These are phyloP conservation scores for Ganaspis sp. DNA, from an alignment of 1,140 invertebrate species.

Conservation along the genomic window DNA sequence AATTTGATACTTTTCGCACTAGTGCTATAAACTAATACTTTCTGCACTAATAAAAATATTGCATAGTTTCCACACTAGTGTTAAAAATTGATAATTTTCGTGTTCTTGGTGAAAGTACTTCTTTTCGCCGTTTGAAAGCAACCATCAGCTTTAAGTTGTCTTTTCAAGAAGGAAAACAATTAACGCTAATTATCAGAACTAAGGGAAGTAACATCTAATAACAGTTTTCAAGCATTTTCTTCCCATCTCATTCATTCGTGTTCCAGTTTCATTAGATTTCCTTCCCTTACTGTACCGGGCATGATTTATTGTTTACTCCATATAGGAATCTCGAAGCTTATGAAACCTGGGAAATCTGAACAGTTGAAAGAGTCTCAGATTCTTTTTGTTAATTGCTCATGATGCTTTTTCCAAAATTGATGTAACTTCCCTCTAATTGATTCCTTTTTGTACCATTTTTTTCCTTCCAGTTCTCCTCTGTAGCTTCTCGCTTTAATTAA, in stretches of 20 bases:
- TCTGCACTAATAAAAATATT: too few relatives aligned
- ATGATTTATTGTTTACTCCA: background rate
- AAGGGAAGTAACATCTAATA: slow-evolving; percentile 9
- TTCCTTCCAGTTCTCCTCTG: background rate
- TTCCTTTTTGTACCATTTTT: too few relatives aligned
- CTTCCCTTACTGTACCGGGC: background rate
- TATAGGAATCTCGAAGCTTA: background rate
- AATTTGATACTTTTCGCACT: too few relatives aligned
- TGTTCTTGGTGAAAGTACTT: too few relatives aligned
- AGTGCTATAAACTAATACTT: too few relatives aligned
- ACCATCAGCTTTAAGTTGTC: background rate
- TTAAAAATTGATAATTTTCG: background rate
- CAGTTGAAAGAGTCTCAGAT: background rate
- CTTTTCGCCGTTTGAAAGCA: too few relatives aligned
- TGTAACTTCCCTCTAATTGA: slow-evolving; percentile 1
- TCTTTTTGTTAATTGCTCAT: background rate
- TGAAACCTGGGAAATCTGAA: background rate
- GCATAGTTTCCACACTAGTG: too few relatives aligned
- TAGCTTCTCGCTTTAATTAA: background rate
- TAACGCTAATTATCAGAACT: slow-evolving; percentile 13
- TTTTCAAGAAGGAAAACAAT: background rate
- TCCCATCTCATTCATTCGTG: background rate
- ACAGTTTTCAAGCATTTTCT: background rate
- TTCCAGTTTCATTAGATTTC: slow-evolving; percentile 9
- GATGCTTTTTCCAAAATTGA: background rate